Evolutionary conservation across 2,797 vertebrate species (phyloP).

Genomic region (Silurus aristotelis): DNA sequence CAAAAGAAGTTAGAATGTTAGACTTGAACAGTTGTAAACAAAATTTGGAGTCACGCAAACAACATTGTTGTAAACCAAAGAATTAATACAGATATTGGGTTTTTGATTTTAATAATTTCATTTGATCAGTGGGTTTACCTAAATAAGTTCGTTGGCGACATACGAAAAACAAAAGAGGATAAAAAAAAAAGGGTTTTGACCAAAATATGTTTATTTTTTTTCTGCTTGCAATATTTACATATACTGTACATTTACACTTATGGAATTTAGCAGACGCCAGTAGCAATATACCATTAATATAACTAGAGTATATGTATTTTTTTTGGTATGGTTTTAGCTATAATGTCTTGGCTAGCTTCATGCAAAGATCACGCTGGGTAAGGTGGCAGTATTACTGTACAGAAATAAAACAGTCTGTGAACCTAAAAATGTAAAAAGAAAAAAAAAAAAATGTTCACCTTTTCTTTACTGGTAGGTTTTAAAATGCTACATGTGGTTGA

Average conservation of each 20-base stretch:
- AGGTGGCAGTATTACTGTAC: neutral
- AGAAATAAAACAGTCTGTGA: neutral
- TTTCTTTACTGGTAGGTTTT: neutral
- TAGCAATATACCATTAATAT: neutral
- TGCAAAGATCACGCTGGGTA: neutral
- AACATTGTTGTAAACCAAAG: neutral
- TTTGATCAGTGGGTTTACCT: too few relatives aligned
- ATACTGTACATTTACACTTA: too few relatives aligned
- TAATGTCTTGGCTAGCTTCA: neutral
- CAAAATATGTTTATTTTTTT: neutral
- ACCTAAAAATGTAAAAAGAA: neutral
- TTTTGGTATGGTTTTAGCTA: neutral
- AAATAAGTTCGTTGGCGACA: too few relatives aligned
- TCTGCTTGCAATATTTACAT: too few relatives aligned
- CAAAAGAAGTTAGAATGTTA: conserved; percentile 3
- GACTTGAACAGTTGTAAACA: neutral
- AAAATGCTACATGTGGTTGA: neutral
- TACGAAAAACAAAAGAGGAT: neutral
- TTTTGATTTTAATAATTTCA: neutral
- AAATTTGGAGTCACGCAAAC: neutral
- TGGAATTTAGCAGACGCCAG: too few relatives aligned
- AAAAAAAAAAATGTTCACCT: neutral
- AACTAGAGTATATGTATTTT: neutral
- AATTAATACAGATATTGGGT: neutral
- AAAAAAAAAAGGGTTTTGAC: neutral